These are phyloP conservation scores for Novumbra hubbsi DNA, from an alignment of 2,797 vertebrate species.

Conservation along the genomic window DNA sequence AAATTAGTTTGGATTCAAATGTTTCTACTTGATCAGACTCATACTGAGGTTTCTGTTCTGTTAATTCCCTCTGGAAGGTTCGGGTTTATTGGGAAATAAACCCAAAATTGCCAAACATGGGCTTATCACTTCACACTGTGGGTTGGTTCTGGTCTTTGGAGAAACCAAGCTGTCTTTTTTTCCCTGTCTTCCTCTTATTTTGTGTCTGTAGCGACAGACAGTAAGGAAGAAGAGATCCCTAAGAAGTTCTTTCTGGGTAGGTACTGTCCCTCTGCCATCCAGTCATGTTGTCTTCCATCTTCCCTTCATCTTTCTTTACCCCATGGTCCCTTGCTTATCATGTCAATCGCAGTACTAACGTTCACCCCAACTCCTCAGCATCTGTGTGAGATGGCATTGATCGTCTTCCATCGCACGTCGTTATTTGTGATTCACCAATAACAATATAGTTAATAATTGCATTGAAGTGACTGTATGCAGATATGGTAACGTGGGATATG, in stretches of 20 bases:
- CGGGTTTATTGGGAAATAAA: no score
- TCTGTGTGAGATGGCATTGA: slow-evolving; percentile 34
- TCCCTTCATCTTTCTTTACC: slow-evolving; percentile 17
- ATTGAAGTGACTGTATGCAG: no score
- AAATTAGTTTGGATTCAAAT: background rate
- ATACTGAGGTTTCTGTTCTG: background rate
- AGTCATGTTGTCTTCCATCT: slow-evolving; percentile 47
- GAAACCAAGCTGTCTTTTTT: slow-evolving; percentile 39
- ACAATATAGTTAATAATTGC: no score
- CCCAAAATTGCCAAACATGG: background rate
- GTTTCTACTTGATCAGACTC: background rate
- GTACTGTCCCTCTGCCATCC: slow-evolving; percentile 75
- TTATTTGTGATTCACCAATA: slow-evolving; percentile 1
- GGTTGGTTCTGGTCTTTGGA: slow-evolving; percentile 23
- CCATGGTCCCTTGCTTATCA: slow-evolving; percentile 38
- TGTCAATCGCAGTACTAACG: slow-evolving; percentile 41
- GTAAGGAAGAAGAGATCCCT: slow-evolving; percentile 93
- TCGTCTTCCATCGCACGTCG: slow-evolving; percentile 28
- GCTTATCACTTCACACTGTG: background rate
- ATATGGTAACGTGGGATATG: background rate
- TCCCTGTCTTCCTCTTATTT: slow-evolving; percentile 53
- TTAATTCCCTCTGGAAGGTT: background rate
- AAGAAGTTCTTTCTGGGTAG: slow-evolving; percentile 93
- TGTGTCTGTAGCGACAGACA: slow-evolving; percentile 86
- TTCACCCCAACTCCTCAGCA: background rate